These are phyloP conservation scores for Drosophila fuyamai DNA, from an alignment of 1,140 invertebrate species.

Conservation along the genomic window DNA sequence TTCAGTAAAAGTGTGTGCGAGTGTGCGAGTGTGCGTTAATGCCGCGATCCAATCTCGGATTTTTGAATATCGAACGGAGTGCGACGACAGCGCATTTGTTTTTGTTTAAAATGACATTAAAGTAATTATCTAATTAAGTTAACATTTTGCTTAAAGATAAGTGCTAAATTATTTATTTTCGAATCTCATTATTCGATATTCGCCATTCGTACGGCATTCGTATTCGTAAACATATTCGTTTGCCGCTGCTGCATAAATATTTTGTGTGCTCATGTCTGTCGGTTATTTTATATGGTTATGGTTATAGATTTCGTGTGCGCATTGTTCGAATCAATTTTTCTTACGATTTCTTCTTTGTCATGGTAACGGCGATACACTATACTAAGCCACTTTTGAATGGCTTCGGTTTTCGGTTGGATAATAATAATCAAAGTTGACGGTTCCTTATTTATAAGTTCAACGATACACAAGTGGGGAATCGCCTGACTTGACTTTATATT, in stretches of 20 bases:
- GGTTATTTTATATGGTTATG: slow-evolving; percentile 42
- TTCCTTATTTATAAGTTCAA: neutral
- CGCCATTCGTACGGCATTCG: slow-evolving; percentile 24
- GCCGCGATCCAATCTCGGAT: slow-evolving; percentile 38
- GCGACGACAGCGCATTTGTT: slow-evolving; percentile 71
- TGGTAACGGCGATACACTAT: slow-evolving; percentile 26
- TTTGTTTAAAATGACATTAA: slow-evolving; percentile 81
- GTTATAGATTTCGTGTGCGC: slow-evolving; percentile 45
- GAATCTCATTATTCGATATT: slow-evolving; percentile 59
- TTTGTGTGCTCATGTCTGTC: slow-evolving; percentile 41
- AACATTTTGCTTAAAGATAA: slow-evolving; percentile 83
- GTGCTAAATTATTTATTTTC: slow-evolving; percentile 81
- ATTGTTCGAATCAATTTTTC: slow-evolving; percentile 54
- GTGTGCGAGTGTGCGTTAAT: slow-evolving; percentile 38
- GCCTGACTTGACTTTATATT: neutral
- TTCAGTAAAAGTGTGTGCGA: slow-evolving; percentile 51
- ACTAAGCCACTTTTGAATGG: slow-evolving; percentile 26
- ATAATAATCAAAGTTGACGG: neutral
- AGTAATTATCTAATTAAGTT: slow-evolving; percentile 84
- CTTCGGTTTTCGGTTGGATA: neutral
- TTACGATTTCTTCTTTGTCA: slow-evolving; percentile 34
- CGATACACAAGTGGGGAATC: neutral
- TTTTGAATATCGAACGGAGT: slow-evolving; percentile 36
- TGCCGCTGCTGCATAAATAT: slow-evolving; percentile 17
- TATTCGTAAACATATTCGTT: neutral